phyloP scores from a whole-genome alignment of 2,888 invertebrate species.

The Amphiduros pacificus region DNA sequence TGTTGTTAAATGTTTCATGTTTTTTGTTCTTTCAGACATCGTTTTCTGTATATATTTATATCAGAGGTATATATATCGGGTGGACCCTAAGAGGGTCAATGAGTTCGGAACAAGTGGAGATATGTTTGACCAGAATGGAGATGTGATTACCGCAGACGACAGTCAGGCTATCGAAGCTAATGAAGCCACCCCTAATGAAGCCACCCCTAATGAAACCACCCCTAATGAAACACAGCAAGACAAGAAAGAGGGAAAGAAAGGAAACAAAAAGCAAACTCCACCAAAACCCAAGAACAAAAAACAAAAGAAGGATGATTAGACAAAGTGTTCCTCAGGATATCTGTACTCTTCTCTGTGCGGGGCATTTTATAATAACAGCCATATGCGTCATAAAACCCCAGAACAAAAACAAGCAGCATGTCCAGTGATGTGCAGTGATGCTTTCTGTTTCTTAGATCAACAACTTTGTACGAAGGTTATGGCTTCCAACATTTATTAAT shows the following conservation, averaged over 20 bases:
- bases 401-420: neutral
- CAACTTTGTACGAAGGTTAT: no score
- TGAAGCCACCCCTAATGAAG: neutral
- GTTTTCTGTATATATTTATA: conserved; percentile 99
- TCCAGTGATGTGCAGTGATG: neutral
- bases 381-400: no score
- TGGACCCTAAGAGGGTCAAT: conserved; percentile 90
- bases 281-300: conserved; percentile 14
- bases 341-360: neutral
- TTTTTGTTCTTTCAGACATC: conserved; percentile 72
- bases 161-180: neutral
- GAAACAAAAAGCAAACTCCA: neutral
- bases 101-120: conserved; percentile 98
- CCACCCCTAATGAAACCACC: neutral
- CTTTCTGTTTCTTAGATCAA: no score
- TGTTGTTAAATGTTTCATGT: no score
- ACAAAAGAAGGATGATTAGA: conserved; percentile 10
- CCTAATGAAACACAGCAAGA: neutral
- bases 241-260: neutral
- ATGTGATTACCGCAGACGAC: neutral
- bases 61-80: conserved; percentile 87
- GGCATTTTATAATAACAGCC: neutral
- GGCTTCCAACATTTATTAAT: no score
- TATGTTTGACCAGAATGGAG: conserved; percentile 67
- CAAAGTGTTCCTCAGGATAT: no score